Evolutionary conservation across 2,113 vertebrate genomes (phyloP).

Genomic region (Gracilinanus agilis): DNA sequence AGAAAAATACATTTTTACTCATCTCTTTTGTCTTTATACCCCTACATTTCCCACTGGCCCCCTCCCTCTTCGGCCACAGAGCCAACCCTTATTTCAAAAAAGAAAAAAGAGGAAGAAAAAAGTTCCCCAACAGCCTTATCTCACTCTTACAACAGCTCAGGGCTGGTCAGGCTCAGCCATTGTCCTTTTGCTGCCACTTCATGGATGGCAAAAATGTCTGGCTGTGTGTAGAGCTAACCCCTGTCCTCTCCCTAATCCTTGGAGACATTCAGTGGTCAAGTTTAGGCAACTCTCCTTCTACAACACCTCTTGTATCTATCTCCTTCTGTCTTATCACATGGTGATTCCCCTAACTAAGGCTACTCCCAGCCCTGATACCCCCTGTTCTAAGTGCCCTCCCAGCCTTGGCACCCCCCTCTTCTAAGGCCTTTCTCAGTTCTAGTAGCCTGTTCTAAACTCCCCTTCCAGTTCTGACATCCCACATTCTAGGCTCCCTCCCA

Average conservation of each 20-base stretch:
- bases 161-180: neutral
- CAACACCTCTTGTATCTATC: neutral
- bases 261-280: neutral
- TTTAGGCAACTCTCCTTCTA: neutral
- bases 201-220: neutral
- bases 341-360: neutral
- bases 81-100: neutral
- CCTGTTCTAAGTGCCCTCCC: neutral
- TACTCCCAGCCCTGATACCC: too few species aligned
- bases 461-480: too few species aligned
- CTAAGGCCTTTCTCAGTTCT: too few species aligned
- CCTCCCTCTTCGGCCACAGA: neutral
- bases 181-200: neutral
- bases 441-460: too few species aligned
- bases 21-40: neutral
- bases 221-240: neutral
- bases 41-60: neutral
- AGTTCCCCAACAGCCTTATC: neutral
- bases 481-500: neutral
- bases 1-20: neutral
- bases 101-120: neutral
- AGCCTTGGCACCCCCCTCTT: too few species aligned
- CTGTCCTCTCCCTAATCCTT: neutral
- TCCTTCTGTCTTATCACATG: neutral
- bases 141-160: neutral